Evolutionary conservation across 2,888 invertebrate genomes (phyloP), one percentile per base, ranked within the genome.

Genomic region (Thera obeliscata): DNA sequence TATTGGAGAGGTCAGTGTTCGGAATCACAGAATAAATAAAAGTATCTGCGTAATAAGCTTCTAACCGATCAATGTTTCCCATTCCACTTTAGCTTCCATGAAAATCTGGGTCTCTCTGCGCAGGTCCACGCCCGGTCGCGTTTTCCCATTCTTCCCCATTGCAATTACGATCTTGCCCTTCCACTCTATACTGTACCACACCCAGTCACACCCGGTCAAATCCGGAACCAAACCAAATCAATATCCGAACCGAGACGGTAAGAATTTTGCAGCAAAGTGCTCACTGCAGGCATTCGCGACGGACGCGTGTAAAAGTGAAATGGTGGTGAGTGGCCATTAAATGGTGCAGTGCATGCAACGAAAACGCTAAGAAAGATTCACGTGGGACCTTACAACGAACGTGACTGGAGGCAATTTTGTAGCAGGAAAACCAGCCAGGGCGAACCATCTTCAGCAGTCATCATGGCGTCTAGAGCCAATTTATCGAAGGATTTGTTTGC

Each of bases 381-480:
- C 38, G 3, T 38, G 38, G 38, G 4, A 38, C 38, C 38, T 38
- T 5, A 38, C 5, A 38, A 38, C 38, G 38, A 38, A 38, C 5
- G 38, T 5, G 5, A 7, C 43, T 43, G 8, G 7, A 43, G 7
- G 43, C 22, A 22, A 22, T 38, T 38, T 38, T 38, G 38, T 3
- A 38, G 38, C 43, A 46, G 1, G 8, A 50, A 50, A 52, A 66
- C 52, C 61, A 57, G n/a, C 36, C 38, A 66, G 61, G 61, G 50
- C 66, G 22, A 22, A 22, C 22, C 22, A 22, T 22, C 22, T 66
- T 56, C 66, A 9, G 57, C 36, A 22, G 43, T 46, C 12, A 46
- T 36, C 12, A n/a, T 35, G 35, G 55, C 55, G 8, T 46, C 36
- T 7, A 46, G 43, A 33, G 33, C 33, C 33, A 43, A 61, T n/a